Percentiles rank a stretch among this genome's conserved stretches.
Evolutionary conservation across 2,888 invertebrate genomes (phyloP).

Genomic region (Folsomia manolachei): DNA sequence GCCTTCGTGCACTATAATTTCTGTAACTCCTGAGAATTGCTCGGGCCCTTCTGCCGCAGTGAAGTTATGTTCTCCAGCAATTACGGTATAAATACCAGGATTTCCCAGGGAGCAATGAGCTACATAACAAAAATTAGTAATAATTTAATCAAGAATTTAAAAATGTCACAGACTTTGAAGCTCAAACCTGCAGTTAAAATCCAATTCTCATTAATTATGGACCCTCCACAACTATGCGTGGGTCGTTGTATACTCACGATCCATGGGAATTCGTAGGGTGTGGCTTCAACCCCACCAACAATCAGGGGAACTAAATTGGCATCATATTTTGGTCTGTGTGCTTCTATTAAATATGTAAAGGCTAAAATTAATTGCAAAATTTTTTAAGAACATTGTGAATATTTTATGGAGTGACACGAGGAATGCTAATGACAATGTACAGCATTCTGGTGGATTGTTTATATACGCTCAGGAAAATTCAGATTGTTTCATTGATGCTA

Average conservation of each 20-base stretch:
- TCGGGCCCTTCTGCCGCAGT: neutral
- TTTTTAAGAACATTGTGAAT: no score
- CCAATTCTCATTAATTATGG: neutral
- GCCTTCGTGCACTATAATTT: neutral
- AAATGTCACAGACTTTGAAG: neutral
- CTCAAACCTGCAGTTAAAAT: neutral
- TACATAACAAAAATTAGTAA: neutral
- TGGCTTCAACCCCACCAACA: neutral
- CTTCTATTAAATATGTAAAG: no score
- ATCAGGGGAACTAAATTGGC: neutral
- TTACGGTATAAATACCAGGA: neutral
- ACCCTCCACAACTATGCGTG: neutral
- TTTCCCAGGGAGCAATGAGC: neutral
- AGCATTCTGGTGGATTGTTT: no score
- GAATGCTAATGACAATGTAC: no score
- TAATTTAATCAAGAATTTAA: neutral
- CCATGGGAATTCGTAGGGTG: neutral
- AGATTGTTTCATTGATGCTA: no score
- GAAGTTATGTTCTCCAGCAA: neutral
- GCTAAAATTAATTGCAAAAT: no score
- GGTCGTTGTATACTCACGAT: neutral
- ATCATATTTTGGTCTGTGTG: no score
- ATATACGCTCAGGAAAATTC: no score
- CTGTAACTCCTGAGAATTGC: neutral
- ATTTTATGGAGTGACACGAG: no score